Base-by-base conservation (phyloP, 2,888 invertebrate species). In the Nymphalis c-album region DNA sequence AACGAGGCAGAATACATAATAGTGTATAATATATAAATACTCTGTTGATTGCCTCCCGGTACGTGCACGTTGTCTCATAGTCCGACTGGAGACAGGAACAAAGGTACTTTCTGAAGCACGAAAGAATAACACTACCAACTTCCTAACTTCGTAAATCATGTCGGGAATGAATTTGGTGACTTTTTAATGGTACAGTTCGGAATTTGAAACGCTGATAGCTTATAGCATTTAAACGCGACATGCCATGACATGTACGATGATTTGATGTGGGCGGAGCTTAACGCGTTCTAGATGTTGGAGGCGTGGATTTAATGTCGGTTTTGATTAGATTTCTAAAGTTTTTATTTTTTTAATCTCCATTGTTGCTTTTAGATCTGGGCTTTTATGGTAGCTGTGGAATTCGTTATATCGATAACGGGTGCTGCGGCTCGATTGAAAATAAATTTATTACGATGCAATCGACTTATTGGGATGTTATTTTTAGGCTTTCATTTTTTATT, bases 241-340 rank as follows among this genome's bases (percentile, higher is more conserved):
- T 68, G 78, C 73, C 73, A 59, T 80, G 51, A 67, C 75, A 78
- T 83, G 45, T 40, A 50, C 70, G 57, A 47, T 59, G 69, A 63
- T 47, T 68, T 63, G 55, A 71, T 73, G 79, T 81, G 80, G 86
- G 85, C 82, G 86, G 81, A 75, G 77, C 80, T 76, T 75, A 75
- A 73, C 75, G 77, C 76, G 74, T 79, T 79, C 79, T 77, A 77
- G 76, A 76, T 70, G 72, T 78, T 75, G 63, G 75, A 80, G 79
- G 90, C 90, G 90, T 86, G 81, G 75, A 78, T 69, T 71, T 79
- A 81, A 85, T 82, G 83, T 86, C 80, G 78, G 83, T 84, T 85
- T 85, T 87, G 88, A 90, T 90, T 90, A 90, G 84, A 87, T 86
- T 87, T 80, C 82, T 80, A 84, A 82, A 83, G 86, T 83, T 86